These are phyloP conservation scores for Leptinotarsa lineolata DNA, from an alignment of 1,140 invertebrate species.

Conservation along the genomic window DNA sequence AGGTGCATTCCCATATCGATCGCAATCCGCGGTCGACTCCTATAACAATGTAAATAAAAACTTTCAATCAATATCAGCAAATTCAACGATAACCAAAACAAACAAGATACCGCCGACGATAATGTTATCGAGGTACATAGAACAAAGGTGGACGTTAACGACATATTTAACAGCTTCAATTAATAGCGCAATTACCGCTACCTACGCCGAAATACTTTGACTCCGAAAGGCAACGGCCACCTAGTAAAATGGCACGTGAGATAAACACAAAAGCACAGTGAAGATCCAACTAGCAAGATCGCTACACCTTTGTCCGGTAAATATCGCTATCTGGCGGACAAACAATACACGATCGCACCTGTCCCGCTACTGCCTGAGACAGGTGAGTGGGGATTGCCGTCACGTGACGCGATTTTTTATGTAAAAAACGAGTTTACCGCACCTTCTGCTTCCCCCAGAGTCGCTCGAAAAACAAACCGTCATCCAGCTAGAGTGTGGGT, in stretches of 20 bases:
- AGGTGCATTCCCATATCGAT: no score
- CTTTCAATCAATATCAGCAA: background rate
- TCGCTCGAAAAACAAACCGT: slow-evolving; percentile 3
- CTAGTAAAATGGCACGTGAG: background rate
- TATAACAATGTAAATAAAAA: slow-evolving; percentile 2
- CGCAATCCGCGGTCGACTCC: no score
- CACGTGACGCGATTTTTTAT: slow-evolving; percentile 26
- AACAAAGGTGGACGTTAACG: background rate
- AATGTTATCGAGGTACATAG: background rate
- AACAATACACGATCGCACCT: slow-evolving; percentile 24
- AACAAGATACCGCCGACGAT: background rate
- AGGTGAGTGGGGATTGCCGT: slow-evolving; percentile 27
- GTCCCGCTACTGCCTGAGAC: slow-evolving; percentile 22
- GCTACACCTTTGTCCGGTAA: slow-evolving; percentile 14
- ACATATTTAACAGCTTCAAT: slow-evolving; percentile 2
- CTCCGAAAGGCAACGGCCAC: background rate
- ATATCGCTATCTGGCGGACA: slow-evolving; percentile 28
- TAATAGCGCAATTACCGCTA: slow-evolving; percentile 15
- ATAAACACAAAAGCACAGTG: background rate
- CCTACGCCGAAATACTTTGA: slow-evolving; percentile 20
- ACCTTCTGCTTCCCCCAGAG: slow-evolving; percentile 24
- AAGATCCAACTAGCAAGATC: slow-evolving; percentile 8
- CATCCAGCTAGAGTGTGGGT: background rate
- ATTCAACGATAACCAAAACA: background rate
- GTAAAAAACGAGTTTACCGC: slow-evolving; percentile 29